Conservation (phyloP, 2,888 invertebrate genomes). For the Eretmocerus hayati region DNA sequence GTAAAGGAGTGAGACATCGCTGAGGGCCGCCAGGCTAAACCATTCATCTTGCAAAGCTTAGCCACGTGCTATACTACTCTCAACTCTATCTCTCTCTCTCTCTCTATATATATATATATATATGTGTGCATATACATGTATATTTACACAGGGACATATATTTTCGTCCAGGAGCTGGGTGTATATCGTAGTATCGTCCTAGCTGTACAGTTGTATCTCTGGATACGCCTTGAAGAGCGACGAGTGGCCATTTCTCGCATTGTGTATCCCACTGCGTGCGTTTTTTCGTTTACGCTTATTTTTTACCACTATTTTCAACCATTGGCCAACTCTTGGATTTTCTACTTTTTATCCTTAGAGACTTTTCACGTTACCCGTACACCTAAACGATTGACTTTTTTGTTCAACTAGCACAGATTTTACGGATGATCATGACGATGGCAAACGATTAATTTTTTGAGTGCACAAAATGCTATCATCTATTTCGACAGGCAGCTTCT, state of each 20-base stretch:
- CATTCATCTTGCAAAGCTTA: slow-evolving; percentile 25
- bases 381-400: no score
- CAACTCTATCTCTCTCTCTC: background rate
- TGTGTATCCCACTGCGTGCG: background rate
- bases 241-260: background rate
- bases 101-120: background rate
- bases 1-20: slow-evolving; percentile 7
- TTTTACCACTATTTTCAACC: no score
- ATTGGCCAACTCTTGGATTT: no score
- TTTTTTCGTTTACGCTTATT: background rate
- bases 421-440: no score
- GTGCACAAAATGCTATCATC: no score
- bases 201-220: slow-evolving; percentile 3
- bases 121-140: slow-evolving; percentile 1
- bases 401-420: no score
- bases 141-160: background rate
- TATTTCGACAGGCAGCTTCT: no score
- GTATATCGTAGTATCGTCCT: no score
- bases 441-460: no score
- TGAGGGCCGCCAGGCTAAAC: slow-evolving; percentile 19
- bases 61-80: background rate
- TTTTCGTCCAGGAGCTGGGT: no score
- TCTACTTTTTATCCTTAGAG: no score
- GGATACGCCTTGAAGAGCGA: slow-evolving; percentile 1
- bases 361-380: no score